phyloP scores from a whole-genome alignment of 2,888 invertebrate species.

The Xylota sylvarum region DNA sequence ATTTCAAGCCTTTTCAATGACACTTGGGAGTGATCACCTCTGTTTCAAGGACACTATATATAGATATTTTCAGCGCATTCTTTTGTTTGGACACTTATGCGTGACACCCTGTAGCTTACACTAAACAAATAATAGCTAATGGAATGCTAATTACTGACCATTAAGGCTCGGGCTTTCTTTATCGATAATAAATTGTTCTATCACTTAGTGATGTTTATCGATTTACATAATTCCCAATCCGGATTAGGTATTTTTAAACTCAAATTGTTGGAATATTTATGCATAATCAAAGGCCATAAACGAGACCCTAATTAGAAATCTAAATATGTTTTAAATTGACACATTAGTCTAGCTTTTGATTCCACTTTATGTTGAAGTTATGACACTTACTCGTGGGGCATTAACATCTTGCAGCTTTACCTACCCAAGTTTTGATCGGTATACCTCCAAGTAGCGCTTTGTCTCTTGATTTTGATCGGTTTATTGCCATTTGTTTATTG shows the following conservation, averaged over 20 bases:
- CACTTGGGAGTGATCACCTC: not conserved
- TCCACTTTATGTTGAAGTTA: not conserved
- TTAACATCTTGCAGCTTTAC: not conserved
- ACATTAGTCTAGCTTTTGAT: not conserved
- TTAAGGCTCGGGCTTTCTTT: not conserved
- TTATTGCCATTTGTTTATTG: not conserved
- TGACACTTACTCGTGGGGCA: not conserved
- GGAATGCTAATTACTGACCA: not conserved
- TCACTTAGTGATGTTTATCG: not conserved
- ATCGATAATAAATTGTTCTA: not conserved
- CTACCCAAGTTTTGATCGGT: not conserved
- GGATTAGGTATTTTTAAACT: slow-evolving; percentile 1
- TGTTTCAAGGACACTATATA: not conserved
- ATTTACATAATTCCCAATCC: slow-evolving; percentile 1
- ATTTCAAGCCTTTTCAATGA: not conserved
- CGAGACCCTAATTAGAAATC: not conserved
- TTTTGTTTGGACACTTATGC: not conserved
- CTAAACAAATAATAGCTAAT: not conserved
- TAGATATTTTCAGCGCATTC: not conserved
- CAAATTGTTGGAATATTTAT: not conserved
- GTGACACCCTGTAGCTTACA: not conserved
- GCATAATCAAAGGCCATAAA: not conserved
- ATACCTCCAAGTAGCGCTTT: not conserved
- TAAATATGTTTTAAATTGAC: not conserved
- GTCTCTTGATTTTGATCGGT: not conserved